Percentiles rank a stretch among this genome's conserved stretches.
Conservation (phyloP, 2,888 invertebrate genomes). For the Drosophila rellima region DNA sequence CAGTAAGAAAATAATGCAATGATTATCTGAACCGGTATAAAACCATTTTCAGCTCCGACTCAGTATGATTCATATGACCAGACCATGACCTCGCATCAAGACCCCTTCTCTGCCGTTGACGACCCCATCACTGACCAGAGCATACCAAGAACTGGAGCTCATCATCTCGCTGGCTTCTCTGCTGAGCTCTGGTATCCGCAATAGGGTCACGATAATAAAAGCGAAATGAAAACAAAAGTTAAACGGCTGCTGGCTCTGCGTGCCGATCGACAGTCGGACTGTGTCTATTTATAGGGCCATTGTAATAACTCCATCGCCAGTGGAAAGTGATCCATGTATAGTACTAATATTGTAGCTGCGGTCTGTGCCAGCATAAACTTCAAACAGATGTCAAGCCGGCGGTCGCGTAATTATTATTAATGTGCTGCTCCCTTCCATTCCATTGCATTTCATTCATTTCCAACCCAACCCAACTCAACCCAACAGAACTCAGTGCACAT, state of each 20-base stretch:
- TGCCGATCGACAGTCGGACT: constrained; percentile 48
- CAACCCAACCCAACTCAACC: constrained; percentile 16
- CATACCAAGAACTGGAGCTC: constrained; percentile 19
- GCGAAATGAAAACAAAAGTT: constrained; percentile 55
- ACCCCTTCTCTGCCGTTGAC: neutral
- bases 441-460: neutral
- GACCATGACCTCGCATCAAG: constrained; percentile 4
- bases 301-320: constrained; percentile 66
- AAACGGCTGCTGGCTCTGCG: constrained; percentile 47
- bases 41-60: neutral
- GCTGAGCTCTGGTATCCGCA: constrained; percentile 18
- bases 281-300: constrained; percentile 62
- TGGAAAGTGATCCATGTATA: constrained; percentile 32
- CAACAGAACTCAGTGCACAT: constrained; percentile 5
- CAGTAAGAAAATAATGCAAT: too few relatives aligned
- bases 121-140: constrained; percentile 6
- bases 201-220: constrained; percentile 63
- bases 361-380: constrained; percentile 63
- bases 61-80: neutral
- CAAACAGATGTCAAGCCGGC: constrained; percentile 66
- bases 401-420: constrained; percentile 69
- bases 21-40: neutral
- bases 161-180: constrained; percentile 4
- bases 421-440: constrained; percentile 45
- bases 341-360: neutral